Conservation (phyloP, 2,797 vertebrate genomes). For the Bradypus variegatus region DNA sequence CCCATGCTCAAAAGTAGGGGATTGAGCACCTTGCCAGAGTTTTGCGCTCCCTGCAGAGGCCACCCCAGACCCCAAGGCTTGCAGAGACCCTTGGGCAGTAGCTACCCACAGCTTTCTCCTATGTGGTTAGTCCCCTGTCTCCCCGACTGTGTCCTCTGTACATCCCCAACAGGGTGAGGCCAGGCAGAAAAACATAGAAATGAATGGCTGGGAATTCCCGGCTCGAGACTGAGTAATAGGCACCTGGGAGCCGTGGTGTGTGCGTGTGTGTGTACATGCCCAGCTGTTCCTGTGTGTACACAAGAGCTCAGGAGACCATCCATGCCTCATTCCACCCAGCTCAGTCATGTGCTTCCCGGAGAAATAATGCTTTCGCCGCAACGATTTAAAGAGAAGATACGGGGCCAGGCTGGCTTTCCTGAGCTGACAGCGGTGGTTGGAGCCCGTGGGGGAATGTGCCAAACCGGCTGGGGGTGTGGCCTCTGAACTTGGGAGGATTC, state of each 20-base stretch:
- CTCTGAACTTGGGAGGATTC: neutral
- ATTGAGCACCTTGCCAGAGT: neutral
- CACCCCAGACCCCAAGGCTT: neutral
- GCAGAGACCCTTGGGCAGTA: too few species aligned
- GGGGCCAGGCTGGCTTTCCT: neutral
- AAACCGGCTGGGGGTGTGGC: rapidly evolving
- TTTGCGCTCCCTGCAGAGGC: neutral
- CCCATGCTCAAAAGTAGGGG: neutral
- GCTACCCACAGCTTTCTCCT: neutral
- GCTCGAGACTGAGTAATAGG: neutral
- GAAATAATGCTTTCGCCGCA: neutral
- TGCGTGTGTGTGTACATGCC: too few species aligned
- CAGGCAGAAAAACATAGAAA: conserved; percentile 30
- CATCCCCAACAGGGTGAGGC: conserved; percentile 48
- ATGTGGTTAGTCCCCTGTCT: neutral
- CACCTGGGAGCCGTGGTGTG: rapidly evolving
- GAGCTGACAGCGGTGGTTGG: neutral
- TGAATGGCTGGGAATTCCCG: conserved; percentile 54
- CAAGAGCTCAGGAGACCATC: neutral
- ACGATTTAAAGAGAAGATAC: neutral
- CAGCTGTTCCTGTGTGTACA: neutral
- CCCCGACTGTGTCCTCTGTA: neutral
- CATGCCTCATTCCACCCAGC: neutral
- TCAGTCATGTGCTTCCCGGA: conserved; percentile 16
- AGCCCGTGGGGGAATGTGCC: too few species aligned